phyloP scores from a whole-genome alignment of 2,113 vertebrate species.

The Callorhinus ursinus region DNA sequence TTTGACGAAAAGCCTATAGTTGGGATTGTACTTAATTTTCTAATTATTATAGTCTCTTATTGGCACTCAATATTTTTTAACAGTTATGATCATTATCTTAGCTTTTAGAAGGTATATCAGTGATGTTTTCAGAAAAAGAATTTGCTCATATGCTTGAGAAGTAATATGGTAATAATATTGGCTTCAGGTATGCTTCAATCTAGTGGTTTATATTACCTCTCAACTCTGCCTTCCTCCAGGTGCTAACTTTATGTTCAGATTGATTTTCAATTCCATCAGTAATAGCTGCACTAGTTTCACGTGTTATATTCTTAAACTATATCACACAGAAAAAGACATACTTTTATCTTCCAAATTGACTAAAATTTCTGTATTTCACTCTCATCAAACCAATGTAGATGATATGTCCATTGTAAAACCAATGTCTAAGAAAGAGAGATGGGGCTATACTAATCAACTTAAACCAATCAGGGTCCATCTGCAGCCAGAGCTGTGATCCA shows the following conservation, averaged over 20 bases:
- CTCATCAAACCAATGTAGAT: not conserved
- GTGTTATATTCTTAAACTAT: not conserved
- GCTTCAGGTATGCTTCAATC: not conserved
- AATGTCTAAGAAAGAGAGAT: not conserved
- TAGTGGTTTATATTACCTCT: not conserved
- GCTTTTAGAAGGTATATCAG: not conserved
- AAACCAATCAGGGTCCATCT: accelerated
- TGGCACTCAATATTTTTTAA: not conserved
- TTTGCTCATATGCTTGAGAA: not conserved
- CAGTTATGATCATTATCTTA: not conserved
- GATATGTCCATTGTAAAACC: not conserved
- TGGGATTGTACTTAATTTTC: not conserved
- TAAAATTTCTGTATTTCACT: not conserved
- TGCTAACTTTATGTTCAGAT: not conserved
- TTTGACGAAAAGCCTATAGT: not conserved
- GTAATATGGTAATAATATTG: not conserved
- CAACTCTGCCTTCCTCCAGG: not conserved
- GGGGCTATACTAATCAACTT: not conserved
- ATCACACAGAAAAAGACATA: not conserved
- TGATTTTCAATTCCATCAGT: not conserved
- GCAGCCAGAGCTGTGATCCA: not conserved
- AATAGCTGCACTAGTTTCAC: not conserved
- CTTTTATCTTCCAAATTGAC: not conserved
- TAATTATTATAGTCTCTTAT: not conserved
- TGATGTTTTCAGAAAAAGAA: not conserved